Evolutionary conservation across 1,140 invertebrate species (phyloP).

Genomic region (Heliconius melpomene): DNA sequence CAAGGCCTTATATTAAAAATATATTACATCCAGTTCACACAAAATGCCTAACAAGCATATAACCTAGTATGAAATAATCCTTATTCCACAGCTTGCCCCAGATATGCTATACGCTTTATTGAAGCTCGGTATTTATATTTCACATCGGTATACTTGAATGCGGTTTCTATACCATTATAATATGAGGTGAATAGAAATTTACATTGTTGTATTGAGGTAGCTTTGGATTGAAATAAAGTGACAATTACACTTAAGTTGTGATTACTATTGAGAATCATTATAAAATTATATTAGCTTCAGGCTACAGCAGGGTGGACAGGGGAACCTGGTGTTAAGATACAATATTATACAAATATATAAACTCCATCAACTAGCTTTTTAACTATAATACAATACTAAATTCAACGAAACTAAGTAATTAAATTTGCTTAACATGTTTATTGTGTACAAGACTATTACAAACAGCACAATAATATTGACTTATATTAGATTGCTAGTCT

Average conservation of each 20-base stretch:
- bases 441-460: background rate
- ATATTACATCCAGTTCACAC: background rate
- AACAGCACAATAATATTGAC: background rate
- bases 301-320: too few species aligned
- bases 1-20: background rate
- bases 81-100: conserved; percentile 8
- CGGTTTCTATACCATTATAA: conserved; percentile 1
- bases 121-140: conserved; percentile 11
- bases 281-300: too few species aligned
- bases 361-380: too few species aligned
- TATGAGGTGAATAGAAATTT: background rate
- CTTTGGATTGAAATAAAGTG: background rate
- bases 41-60: conserved; percentile 11
- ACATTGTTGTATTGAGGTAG: background rate
- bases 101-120: conserved; percentile 9
- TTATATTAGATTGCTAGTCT: background rate
- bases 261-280: too few species aligned
- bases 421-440: background rate
- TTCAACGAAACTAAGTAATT: background rate
- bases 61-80: conserved; percentile 12
- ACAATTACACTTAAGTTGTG: background rate
- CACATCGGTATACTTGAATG: background rate
- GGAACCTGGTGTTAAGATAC: too few species aligned
- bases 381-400: background rate
- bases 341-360: too few species aligned